Percentiles rank a stretch among this genome's conserved stretches.
phyloP scores from a whole-genome alignment of 2,888 invertebrate species.

The Eudemis profundana region DNA sequence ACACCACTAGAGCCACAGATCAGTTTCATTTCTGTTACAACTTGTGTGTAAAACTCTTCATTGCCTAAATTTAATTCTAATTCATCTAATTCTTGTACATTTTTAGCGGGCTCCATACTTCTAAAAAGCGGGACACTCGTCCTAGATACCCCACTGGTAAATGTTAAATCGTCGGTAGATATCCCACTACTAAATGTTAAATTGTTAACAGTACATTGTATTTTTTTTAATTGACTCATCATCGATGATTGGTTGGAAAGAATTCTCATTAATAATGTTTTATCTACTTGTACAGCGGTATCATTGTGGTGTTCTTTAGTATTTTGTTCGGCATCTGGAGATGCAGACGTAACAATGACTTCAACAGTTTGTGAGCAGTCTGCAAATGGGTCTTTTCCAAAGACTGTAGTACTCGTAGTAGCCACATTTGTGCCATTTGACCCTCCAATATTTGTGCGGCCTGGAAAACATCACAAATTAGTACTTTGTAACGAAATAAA shows the following conservation, averaged over 20 bases:
- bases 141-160: no score
- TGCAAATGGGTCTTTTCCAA: slow-evolving; percentile 8
- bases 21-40: slow-evolving; percentile 29
- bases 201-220: slow-evolving; percentile 20
- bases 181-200: neutral
- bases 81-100: slow-evolving; percentile 34
- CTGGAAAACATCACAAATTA: no score
- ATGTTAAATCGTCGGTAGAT: no score
- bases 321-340: neutral
- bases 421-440: no score
- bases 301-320: neutral
- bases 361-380: neutral
- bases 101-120: slow-evolving; percentile 28
- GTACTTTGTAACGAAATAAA: no score
- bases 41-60: slow-evolving; percentile 24
- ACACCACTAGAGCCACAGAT: slow-evolving; percentile 28
- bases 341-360: neutral
- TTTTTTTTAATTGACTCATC: slow-evolving; percentile 23
- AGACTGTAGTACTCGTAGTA: neutral
- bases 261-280: slow-evolving; percentile 10
- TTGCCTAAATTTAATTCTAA: slow-evolving; percentile 31
- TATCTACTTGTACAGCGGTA: neutral
- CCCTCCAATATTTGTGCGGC: neutral
- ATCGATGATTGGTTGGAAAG: slow-evolving; percentile 31
- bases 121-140: neutral